These are phyloP conservation scores for Antheraea pernyi DNA, from an alignment of 1,140 invertebrate genomes.

Conservation along the genomic window DNA sequence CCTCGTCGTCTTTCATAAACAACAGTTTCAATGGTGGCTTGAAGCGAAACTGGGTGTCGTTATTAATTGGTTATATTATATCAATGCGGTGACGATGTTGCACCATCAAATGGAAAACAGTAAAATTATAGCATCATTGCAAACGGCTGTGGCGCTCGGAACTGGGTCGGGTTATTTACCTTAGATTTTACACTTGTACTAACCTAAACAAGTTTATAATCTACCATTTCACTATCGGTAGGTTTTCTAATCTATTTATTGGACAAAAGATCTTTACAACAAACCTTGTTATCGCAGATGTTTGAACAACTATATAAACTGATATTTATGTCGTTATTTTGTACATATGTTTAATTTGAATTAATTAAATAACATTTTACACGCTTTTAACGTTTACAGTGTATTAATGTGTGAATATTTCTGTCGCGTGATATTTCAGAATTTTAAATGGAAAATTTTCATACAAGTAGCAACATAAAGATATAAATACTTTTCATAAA, in stretches of 20 bases:
- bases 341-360: not conserved
- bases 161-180: conserved; percentile 51
- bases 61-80: conserved; percentile 43
- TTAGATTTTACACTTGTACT: conserved; percentile 32
- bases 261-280: not conserved
- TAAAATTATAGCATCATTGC: conserved; percentile 48
- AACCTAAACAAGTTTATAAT: conserved; percentile 25
- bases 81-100: conserved; percentile 56
- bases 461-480: too few species aligned
- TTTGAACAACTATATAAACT: not conserved
- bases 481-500: too few species aligned
- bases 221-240: not conserved
- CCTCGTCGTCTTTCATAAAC: conserved; percentile 12
- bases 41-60: conserved; percentile 25
- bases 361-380: not conserved
- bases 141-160: conserved; percentile 32
- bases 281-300: not conserved
- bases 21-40: not conserved
- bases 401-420: not conserved
- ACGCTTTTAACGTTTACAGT: not conserved
- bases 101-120: conserved; percentile 41
- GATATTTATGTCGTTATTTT: not conserved
- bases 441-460: not conserved
- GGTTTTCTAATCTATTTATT: not conserved
- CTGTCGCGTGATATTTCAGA: not conserved